These are phyloP conservation scores for Eledone cirrhosa DNA, from an alignment of 2,888 invertebrate genomes.

Conservation along the genomic window DNA sequence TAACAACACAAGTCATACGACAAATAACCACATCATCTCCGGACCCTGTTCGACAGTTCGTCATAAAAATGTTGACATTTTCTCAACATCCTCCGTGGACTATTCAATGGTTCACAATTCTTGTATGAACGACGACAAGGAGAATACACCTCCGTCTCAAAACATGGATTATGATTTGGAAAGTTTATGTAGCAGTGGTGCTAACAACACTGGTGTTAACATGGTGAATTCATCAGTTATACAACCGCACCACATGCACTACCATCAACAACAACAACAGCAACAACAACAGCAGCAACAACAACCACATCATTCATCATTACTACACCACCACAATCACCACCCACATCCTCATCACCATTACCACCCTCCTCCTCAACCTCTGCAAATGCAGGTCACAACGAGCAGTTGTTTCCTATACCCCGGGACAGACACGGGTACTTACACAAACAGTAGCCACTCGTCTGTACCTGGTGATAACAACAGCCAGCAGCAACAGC, in stretches of 20 bases:
- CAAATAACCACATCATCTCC: not conserved
- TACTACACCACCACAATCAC: too few relatives aligned
- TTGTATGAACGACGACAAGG: constrained; percentile 35
- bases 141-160: constrained; percentile 39
- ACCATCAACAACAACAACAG: not conserved
- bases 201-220: not conserved
- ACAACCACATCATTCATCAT: too few relatives aligned
- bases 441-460: constrained; percentile 1
- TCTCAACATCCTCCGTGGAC: not conserved
- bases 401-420: constrained; percentile 1
- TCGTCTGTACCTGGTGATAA: not conserved
- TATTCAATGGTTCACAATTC: not conserved
- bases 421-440: not conserved
- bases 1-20: not conserved
- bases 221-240: constrained; percentile 6
- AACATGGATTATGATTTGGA: constrained; percentile 3
- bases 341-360: too few relatives aligned
- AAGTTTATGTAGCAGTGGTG: constrained; percentile 6
- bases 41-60: constrained; percentile 6
- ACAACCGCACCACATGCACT: constrained; percentile 1
- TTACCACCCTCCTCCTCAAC: too few relatives aligned
- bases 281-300: not conserved
- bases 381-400: not conserved
- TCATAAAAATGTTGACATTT: not conserved
- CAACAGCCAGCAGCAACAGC: too few relatives aligned